Base-by-base conservation (phyloP, 1,140 invertebrate genomes). In the Drosophila tsacasi region DNA sequence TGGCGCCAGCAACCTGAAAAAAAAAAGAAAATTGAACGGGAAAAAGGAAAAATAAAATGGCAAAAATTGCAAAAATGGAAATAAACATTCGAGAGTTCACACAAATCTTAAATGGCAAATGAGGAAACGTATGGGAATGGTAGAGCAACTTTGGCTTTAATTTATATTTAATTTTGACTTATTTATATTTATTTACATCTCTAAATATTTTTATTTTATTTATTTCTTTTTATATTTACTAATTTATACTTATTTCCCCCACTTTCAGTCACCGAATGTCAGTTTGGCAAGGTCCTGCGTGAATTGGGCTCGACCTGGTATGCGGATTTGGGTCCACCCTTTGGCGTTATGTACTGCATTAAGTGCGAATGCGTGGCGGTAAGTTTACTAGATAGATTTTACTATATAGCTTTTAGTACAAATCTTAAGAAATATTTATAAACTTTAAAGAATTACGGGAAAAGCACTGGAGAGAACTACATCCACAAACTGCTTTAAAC, bases 271-370 rank as follows among this genome's bases (percentile, higher is more conserved):
- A 79, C 96, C 97, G 97, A 98, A 95, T 98, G 98, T 92, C 96
- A 96, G 50, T 97, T 98, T 92, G 97, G 97, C 37, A 97, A 97
- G 87, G 95, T 97, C 93, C 94, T 96, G 37, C 96, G 96, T 76
- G 97, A 98, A 93, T 93, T 98, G 63, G 97, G 97, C 30, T 96
- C 97, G 13, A 96, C 95, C 69, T 98, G 98, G 98, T 97, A 96
- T 91, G 97, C 97, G 25, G 97, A 98, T 93, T 94, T 98, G 54
- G 97, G 97, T 61, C 96, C 97, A 49, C 97, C 97, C 10, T 98
- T 98, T 93, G 97, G 97, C 52, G 95, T 98, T 47, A 97, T 98
- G 95, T 97, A 97, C 93, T 98, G 97, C 95, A 97, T 98, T 93
- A 96, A 96, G 94, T 98, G 98, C 94, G 96, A 97, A 94, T 98